Evolutionary conservation across 1,140 invertebrate genomes (phyloP).

Genomic region (Laodelphax striatellus): DNA sequence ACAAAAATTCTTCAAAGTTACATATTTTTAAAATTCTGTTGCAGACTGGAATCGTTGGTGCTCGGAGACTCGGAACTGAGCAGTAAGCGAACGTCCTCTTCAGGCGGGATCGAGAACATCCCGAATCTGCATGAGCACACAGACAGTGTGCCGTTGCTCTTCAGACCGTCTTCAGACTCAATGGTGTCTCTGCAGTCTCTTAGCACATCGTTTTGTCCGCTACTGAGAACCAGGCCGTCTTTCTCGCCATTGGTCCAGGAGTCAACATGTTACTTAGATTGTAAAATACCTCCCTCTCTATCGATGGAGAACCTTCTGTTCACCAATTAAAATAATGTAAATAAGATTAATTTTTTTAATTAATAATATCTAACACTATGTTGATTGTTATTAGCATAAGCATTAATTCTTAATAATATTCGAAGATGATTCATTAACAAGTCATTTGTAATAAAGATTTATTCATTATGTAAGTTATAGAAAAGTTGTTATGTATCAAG

Average conservation of each 20-base stretch:
- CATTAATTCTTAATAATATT: no score
- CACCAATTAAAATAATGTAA: no score
- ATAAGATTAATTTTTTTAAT: no score
- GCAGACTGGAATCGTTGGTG: not conserved
- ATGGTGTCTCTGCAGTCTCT: not conserved
- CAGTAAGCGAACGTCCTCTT: not conserved
- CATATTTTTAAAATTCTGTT: no score
- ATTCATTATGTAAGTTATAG: no score
- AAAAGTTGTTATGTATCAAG: no score
- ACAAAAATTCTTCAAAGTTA: no score
- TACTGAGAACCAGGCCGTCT: not conserved
- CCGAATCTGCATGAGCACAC: not conserved
- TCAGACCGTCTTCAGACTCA: not conserved
- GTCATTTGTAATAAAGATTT: no score
- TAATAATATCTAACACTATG: no score
- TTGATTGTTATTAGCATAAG: no score
- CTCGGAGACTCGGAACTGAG: not conserved
- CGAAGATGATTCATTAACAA: no score
- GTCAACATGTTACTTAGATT: not conserved
- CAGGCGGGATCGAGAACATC: not conserved
- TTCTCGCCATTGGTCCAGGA: not conserved
- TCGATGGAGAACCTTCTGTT: not conserved
- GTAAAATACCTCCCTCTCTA: not conserved
- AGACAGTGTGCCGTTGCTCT: not conserved
- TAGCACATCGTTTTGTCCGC: not conserved